Percentiles rank a stretch among this genome's conserved stretches.
Evolutionary conservation across 2,888 invertebrate genomes (phyloP).

Genomic region (Amaurobius ferox): DNA sequence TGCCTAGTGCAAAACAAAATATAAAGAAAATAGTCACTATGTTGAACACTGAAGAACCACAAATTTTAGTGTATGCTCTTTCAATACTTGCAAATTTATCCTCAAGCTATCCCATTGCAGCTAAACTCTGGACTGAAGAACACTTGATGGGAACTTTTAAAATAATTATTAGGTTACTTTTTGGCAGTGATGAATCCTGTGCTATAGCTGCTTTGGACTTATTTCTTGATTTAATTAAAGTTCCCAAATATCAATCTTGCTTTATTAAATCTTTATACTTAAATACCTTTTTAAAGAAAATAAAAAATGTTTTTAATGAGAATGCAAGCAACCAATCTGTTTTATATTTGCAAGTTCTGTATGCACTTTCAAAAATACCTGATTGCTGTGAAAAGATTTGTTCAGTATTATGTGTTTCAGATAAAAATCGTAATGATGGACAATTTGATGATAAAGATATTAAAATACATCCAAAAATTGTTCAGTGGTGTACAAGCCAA

Average conservation of each 20-base stretch:
- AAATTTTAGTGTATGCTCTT: conserved; percentile 36
- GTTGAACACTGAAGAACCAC: conserved; percentile 25
- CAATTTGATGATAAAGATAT: not conserved
- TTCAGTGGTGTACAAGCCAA: conserved; percentile 19
- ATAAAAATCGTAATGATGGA: not conserved
- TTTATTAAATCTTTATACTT: conserved; percentile 27
- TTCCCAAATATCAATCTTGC: conserved; percentile 19
- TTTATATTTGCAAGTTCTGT: conserved; percentile 42
- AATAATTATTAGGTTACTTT: conserved; percentile 42
- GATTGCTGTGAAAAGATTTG: conserved; percentile 25
- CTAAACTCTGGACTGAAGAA: conserved; percentile 57
- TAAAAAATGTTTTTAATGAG: conserved; percentile 21
- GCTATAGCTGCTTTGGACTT: conserved; percentile 49
- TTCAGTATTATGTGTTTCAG: conserved; percentile 29
- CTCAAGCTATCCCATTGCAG: conserved; percentile 19
- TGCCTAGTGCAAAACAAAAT: conserved; percentile 32
- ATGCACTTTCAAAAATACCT: not conserved
- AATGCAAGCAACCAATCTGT: not conserved
- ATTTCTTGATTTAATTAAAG: conserved; percentile 47
- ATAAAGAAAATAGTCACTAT: conserved; percentile 43
- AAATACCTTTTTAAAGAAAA: conserved; percentile 19
- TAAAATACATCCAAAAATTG: conserved; percentile 38
- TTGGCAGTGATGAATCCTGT: conserved; percentile 33
- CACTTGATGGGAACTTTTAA: conserved; percentile 56
- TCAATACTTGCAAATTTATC: conserved; percentile 46